These are phyloP conservation scores for Aldrovandia affinis DNA, from an alignment of 2,797 vertebrate genomes.

Conservation along the genomic window DNA sequence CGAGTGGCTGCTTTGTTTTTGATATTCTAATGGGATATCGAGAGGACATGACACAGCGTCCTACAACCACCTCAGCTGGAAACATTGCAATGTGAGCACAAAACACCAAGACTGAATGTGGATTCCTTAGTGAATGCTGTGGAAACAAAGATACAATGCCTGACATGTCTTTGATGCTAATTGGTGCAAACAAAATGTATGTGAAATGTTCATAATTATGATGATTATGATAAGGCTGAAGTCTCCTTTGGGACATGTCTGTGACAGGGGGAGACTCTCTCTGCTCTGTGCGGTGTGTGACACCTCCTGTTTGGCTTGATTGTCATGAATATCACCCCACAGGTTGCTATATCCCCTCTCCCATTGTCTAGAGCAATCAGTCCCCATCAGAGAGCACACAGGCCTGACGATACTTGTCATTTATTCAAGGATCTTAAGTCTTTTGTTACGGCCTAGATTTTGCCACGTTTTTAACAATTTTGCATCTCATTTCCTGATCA, in stretches of 20 bases:
- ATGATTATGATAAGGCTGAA: neutral
- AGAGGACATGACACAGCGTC: slow-evolving; percentile 11
- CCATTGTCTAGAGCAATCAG: neutral
- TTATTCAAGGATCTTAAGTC: neutral
- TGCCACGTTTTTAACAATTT: neutral
- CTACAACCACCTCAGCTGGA: neutral
- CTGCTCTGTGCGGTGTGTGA: neutral
- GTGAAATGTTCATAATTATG: neutral
- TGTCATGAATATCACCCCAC: neutral
- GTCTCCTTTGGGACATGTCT: neutral
- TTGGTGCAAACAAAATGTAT: neutral
- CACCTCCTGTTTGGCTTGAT: neutral
- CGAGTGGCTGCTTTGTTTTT: neutral
- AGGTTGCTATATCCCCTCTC: neutral
- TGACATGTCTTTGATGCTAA: neutral
- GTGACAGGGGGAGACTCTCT: neutral
- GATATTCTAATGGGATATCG: neutral
- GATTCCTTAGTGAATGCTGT: neutral
- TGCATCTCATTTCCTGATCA: neutral
- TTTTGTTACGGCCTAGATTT: neutral
- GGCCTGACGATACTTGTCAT: slow-evolving; percentile 4
- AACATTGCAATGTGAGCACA: neutral
- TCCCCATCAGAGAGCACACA: neutral
- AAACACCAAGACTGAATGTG: neutral
- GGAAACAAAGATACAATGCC: too few relatives aligned